Evolutionary conservation across 2,888 invertebrate species (phyloP), one percentile per base, ranked within the genome.

Genomic region (Drosophila stalkeri): DNA sequence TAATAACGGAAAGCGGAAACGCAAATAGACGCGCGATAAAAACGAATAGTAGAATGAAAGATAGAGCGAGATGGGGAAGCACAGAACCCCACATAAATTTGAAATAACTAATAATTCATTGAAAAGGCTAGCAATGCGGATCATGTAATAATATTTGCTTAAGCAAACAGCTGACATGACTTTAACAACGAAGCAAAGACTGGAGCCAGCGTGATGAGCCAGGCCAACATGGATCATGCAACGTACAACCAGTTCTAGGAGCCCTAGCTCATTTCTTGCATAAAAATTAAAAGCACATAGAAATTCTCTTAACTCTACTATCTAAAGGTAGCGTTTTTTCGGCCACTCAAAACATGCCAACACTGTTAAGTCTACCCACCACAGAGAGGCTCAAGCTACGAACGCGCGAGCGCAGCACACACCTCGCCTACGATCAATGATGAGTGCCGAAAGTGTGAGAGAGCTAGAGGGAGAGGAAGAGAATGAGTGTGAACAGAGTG

Each of bases 61-160:
- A 20, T 33, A n/a, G 55, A 43, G 35, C 1, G 35, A n/a, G n/a
- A 43, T 16, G 20, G 12, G n/a, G n/a, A 11, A 67, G 70, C 64
- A 46, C 60, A 70, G 71, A 76, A 83, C 66, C 75, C 64, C 75
- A 82, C 78, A 85, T 87, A 85, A 85, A 86, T 87, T 85, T 75
- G 47, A 81, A 82, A 80, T 73, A 86, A 85, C 80, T 82, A 82
- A 82, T 85, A 86, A 86, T 87, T 87, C 83, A 86, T 81, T 80
- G 83, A 81, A 74, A 64, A 80, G 31, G 31, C 70, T 63, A 49
- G 47, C 57, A 52, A 46, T 51, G 60, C 55, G 64, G 64, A 81
- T 81, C 85, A 78, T 86, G 82, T 85, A 85, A 86, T 87, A 85
- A 85, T 87, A 87, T 85, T 85, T 82, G 85, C 68, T 74, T 79